Conservation (phyloP, 2,888 invertebrate species). For the Cylloceria caligata region DNA sequence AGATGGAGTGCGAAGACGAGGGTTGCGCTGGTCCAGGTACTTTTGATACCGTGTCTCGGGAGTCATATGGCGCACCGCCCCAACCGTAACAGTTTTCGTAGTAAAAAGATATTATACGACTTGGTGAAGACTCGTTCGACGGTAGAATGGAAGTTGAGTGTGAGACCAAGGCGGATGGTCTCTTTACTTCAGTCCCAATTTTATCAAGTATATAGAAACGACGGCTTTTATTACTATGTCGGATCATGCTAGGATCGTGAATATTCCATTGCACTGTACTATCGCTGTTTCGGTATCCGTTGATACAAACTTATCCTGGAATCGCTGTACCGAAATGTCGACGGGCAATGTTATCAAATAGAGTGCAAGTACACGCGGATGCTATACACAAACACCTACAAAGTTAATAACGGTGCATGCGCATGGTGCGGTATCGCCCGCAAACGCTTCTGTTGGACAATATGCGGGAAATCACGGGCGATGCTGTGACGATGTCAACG, state of each 20-base stretch:
- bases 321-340: constrained; percentile 5
- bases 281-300: constrained; percentile 8
- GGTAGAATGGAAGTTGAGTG: not conserved
- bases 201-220: not conserved
- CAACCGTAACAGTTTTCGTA: constrained; percentile 27
- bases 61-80: constrained; percentile 22
- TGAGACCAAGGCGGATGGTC: not conserved
- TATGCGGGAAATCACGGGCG: constrained; percentile 8
- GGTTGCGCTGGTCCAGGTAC: constrained; percentile 23
- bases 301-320: not conserved
- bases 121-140: not conserved
- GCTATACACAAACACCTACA: constrained; percentile 7
- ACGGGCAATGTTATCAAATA: constrained; percentile 18
- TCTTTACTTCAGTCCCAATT: not conserved
- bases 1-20: constrained; percentile 5
- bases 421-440: not conserved
- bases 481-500: constrained; percentile 12
- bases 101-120: constrained; percentile 59
- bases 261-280: not conserved
- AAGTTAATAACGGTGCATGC: constrained; percentile 17
- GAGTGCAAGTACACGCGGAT: constrained; percentile 3
- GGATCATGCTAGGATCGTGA: no score
- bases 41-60: constrained; percentile 13
- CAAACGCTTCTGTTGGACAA: constrained; percentile 4
- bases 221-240: not conserved